A percentile compares a stretch with the other conserved stretches of the same genome.
phyloP scores from a whole-genome alignment of 2,113 vertebrate species.

The Chamaetylas fuelleborni region DNA sequence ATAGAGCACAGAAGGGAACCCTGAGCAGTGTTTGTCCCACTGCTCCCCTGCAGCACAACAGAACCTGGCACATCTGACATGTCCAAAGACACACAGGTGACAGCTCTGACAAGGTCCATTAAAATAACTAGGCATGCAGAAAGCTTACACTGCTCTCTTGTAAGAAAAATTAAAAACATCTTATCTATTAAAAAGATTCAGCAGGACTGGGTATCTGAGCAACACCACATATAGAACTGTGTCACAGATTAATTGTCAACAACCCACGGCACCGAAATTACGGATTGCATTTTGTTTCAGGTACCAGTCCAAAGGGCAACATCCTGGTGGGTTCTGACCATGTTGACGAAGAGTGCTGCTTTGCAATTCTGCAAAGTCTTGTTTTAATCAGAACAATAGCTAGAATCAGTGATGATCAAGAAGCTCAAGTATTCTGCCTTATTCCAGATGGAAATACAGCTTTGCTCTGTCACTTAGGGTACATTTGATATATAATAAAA shows the following conservation, averaged over 20 bases:
- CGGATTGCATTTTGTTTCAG: background rate
- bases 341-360: background rate
- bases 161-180: background rate
- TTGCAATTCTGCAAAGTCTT: background rate
- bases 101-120: background rate
- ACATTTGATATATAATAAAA: background rate
- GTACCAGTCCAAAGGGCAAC: background rate
- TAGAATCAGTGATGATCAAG: background rate
- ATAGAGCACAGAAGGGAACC: background rate
- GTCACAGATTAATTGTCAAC: background rate
- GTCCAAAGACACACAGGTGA: background rate
- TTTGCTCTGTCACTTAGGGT: background rate
- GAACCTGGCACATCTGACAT: background rate
- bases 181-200: background rate
- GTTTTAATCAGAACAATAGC: background rate
- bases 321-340: background rate
- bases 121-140: background rate
- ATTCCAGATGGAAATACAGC: background rate
- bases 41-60: background rate
- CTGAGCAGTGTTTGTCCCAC: background rate
- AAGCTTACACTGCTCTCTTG: background rate
- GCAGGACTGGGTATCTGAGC: background rate
- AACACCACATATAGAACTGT: background rate
- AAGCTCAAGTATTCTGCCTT: background rate
- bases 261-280: background rate